Evolutionary conservation across 2,113 vertebrate species (phyloP).

Genomic region (Mormoops blainvillei): DNA sequence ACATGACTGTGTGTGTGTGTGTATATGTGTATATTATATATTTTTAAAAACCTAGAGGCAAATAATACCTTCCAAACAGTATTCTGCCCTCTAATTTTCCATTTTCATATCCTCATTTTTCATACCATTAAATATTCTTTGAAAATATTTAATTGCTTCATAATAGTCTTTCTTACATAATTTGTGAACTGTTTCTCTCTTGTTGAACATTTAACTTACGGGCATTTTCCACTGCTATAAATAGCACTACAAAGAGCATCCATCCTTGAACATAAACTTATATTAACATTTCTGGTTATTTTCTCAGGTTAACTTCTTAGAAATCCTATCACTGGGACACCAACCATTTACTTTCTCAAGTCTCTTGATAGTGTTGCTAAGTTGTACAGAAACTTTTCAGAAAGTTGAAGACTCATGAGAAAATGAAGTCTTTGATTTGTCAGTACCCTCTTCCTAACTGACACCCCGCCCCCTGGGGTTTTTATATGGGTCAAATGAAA

Average conservation of each 20-base stretch:
- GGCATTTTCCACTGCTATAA: neutral
- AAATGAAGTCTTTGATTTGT: neutral
- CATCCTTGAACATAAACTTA: neutral
- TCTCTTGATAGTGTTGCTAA: neutral
- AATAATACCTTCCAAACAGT: neutral
- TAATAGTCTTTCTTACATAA: neutral
- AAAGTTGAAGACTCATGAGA: neutral
- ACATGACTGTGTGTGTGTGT: neutral
- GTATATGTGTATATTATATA: neutral
- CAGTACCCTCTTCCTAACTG: neutral
- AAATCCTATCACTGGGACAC: neutral
- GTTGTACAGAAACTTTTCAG: neutral
- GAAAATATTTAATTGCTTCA: neutral
- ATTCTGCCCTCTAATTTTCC: neutral
- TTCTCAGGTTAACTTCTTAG: neutral
- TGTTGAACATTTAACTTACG: neutral
- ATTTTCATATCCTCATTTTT: neutral
- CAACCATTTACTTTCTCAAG: neutral
- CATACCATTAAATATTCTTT: neutral
- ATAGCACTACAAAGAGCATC: neutral
- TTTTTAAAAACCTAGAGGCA: neutral
- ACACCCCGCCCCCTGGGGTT: fast-evolving
- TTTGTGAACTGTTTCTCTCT: neutral
- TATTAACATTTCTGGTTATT: neutral
- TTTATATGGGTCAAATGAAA: neutral